Conservation (phyloP, 30 jellyfish, hydroid and myxozoan species). For the Hydractinia echinata region DNA sequence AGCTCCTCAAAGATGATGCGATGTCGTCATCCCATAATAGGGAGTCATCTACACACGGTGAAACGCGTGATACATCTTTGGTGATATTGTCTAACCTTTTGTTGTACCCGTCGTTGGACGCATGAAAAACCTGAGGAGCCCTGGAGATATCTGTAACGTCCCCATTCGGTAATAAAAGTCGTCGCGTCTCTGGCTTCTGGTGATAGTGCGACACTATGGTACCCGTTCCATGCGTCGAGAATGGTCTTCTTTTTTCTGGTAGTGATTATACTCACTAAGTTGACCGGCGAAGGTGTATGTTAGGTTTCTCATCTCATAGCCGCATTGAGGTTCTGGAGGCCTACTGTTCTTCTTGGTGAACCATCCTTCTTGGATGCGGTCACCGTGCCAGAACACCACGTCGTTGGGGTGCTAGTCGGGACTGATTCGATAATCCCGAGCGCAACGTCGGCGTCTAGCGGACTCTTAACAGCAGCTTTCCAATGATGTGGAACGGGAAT, state of each 20-base stretch:
- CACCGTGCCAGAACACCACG: no score
- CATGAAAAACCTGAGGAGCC: constrained; percentile 31
- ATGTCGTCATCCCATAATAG: background rate
- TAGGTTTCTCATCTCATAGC: constrained; percentile 29
- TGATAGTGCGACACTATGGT: constrained; percentile 22
- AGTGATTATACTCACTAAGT: constrained; percentile 14
- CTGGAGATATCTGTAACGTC: constrained; percentile 24
- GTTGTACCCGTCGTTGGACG: constrained; percentile 33
- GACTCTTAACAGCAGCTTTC: no score
- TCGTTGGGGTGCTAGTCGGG: no score
- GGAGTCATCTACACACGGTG: constrained; percentile 1
- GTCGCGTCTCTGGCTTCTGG: constrained; percentile 34
- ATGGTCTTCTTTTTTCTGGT: constrained; percentile 25
- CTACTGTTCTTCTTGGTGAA: no score
- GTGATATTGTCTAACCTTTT: constrained; percentile 33
- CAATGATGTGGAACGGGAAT: no score
- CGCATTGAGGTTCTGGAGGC: constrained; percentile 16
- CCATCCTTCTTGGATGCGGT: no score
- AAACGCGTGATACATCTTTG: background rate
- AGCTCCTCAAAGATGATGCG: no score
- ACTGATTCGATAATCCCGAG: no score
- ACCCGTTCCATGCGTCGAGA: background rate
- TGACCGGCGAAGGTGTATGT: constrained; percentile 40
- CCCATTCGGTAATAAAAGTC: constrained; percentile 33
- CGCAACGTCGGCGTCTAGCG: no score